These are phyloP conservation scores for Miniopterus natalensis DNA, from an alignment of 2,113 vertebrate genomes.

Conservation along the genomic window DNA sequence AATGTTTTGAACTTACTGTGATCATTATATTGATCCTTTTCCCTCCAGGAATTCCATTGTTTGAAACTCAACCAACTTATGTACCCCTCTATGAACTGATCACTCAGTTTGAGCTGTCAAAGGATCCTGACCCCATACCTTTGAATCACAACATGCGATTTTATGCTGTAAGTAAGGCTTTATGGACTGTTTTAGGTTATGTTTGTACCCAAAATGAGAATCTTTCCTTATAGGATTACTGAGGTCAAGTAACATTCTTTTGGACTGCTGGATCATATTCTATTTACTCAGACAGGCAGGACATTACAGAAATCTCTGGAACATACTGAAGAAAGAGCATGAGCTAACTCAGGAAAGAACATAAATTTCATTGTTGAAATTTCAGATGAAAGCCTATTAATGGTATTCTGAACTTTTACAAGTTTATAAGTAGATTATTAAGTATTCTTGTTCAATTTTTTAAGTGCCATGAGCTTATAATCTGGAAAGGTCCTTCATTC, in stretches of 20 bases:
- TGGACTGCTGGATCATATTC: neutral
- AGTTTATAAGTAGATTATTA: conserved; percentile 10
- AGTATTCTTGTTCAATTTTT: conserved; percentile 29
- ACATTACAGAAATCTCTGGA: conserved; percentile 40
- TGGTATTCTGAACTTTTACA: conserved; percentile 12
- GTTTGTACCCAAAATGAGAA: neutral
- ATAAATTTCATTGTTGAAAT: conserved; percentile 43
- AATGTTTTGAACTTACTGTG: neutral
- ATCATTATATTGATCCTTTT: conserved; percentile 28
- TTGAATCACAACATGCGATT: conserved; percentile 95
- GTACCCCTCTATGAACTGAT: conserved; percentile 95
- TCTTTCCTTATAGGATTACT: conserved; percentile 31
- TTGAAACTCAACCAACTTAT: conserved; percentile 91
- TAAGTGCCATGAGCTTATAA: neutral
- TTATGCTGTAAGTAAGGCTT: conserved; percentile 93
- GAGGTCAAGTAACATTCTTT: conserved; percentile 59
- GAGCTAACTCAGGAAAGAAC: conserved; percentile 16
- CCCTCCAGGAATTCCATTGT: conserved; percentile 93
- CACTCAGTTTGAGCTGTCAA: conserved; percentile 94
- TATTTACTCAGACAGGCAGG: conserved; percentile 19
- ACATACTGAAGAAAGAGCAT: conserved; percentile 17
- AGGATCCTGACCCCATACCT: conserved; percentile 89
- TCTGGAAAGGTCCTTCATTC: neutral
- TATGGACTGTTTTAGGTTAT: neutral
- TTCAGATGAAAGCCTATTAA: conserved; percentile 52